Conservation (phyloP, 2,888 invertebrate genomes). For the Argyresthia goedartella region DNA sequence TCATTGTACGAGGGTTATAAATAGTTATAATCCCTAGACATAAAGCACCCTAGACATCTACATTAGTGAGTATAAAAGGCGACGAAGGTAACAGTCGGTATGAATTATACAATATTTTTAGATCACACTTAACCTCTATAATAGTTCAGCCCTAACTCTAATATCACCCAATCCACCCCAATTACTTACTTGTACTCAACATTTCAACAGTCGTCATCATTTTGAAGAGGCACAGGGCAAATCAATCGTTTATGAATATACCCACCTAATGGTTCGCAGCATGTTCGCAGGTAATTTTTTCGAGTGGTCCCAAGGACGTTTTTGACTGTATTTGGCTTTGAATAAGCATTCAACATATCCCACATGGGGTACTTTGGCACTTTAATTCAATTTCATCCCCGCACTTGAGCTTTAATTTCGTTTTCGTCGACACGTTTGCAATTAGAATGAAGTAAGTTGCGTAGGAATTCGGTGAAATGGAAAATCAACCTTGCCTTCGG, state of each 20-base stretch:
- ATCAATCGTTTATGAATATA: slow-evolving; percentile 15
- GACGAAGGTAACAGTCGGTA: no score
- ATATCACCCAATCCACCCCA: no score
- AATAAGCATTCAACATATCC: neutral
- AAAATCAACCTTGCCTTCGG: no score
- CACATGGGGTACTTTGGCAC: slow-evolving; percentile 1
- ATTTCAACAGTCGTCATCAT: no score
- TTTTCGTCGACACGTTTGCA: slow-evolving; percentile 3
- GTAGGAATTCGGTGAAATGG: neutral
- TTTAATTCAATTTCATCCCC: slow-evolving; percentile 9
- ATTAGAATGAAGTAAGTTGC: neutral
- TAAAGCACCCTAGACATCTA: no score
- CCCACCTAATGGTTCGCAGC: slow-evolving; percentile 11
- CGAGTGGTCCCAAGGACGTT: slow-evolving; percentile 22
- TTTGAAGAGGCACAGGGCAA: slow-evolving; percentile 12
- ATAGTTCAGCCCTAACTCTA: no score
- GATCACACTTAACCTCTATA: no score
- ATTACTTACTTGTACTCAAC: no score
- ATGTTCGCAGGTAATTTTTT: slow-evolving; percentile 27
- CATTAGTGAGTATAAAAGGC: no score
- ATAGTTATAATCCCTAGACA: no score
- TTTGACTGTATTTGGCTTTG: slow-evolving; percentile 3
- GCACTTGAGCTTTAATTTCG: slow-evolving; percentile 16
- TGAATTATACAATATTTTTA: no score
- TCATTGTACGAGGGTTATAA: no score